Percentiles rank a stretch among this genome's conserved stretches.
These are phyloP conservation scores for Eupeodes luniger DNA, from an alignment of 2,888 invertebrate species.

Conservation along the genomic window DNA sequence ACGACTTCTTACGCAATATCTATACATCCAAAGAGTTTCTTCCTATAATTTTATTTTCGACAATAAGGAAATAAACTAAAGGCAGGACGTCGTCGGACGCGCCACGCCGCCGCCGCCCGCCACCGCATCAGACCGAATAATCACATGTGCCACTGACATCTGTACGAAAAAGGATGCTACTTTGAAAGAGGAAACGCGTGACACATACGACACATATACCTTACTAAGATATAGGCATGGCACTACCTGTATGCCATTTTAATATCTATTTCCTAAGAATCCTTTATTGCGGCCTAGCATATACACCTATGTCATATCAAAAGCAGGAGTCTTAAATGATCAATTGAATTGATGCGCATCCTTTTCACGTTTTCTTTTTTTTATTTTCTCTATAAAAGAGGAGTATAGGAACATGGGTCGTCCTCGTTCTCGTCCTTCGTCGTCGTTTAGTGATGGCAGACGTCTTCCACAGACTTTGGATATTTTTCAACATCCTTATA, in stretches of 20 bases:
- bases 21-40: neutral
- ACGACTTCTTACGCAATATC: constrained; percentile 7
- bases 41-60: neutral
- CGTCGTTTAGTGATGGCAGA: constrained; percentile 43
- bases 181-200: constrained; percentile 61
- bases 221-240: neutral
- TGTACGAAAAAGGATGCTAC: constrained; percentile 57
- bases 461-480: constrained; percentile 66
- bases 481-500: constrained; percentile 15
- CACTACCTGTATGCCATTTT: constrained; percentile 68
- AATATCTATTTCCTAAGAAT: constrained; percentile 68
- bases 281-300: constrained; percentile 47
- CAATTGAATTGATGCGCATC: constrained; percentile 72
- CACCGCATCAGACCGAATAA: constrained; percentile 39
- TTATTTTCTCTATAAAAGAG: neutral
- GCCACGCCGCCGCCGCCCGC: neutral
- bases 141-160: constrained; percentile 74
- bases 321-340: constrained; percentile 59
- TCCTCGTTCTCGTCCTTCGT: neutral
- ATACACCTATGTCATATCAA: constrained; percentile 53
- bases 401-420: neutral
- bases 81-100: constrained; percentile 30
- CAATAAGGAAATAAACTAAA: constrained; percentile 24
- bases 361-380: constrained; percentile 52
- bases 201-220: constrained; percentile 12